Base-by-base conservation (phyloP, 2,113 vertebrate species). In the Zosterops japonicus region DNA sequence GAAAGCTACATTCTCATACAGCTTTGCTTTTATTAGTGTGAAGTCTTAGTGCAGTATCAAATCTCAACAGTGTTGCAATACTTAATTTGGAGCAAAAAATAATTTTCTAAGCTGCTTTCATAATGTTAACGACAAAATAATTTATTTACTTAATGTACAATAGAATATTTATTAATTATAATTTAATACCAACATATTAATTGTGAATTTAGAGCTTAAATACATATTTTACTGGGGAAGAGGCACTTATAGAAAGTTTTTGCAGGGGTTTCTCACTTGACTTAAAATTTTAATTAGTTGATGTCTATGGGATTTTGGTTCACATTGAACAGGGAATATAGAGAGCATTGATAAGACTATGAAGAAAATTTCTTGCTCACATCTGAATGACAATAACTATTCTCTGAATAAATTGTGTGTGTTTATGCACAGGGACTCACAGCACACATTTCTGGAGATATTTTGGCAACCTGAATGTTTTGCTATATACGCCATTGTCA, bases 381-480 rank as follows among this genome's bases (percentile, higher is more conserved):
- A 24, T 69, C 64, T 71, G 46, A 70, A 55, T 41, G 56, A 21
- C 47, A 55, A 11, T 53, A 46, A 57, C 36, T 70, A 15, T 50
- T 83, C 19, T 69, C 13, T 74, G 50, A 90, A 67, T 21, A 59
- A 59, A 47, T 28, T 0, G 0, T 53, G 9, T 60, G 20, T 68
- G 7, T 52, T 16, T 23, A 4, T 42, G 49, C 31, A 21, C 39
- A 56, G 7, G 31, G 35, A 19, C 44, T 59, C 16, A 50, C 5
- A 25, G 76, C 67, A 87, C n/a, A 23, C 8, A 10, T 92, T 68
- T 93, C 65, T 65, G 63, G 82, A 94, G 92, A 91, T 93, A 92
- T 94, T 97, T 96, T 96, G 94, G 93, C 95, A 96, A 89, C 86
- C 83, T 97, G 78, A 69, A 80, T 79, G 64, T 7, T 91, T 53